A percentile compares a stretch with the other conserved stretches of the same genome.
Evolutionary conservation across 2,797 vertebrate genomes (phyloP).

Genomic region (Echeneis naucrates): DNA sequence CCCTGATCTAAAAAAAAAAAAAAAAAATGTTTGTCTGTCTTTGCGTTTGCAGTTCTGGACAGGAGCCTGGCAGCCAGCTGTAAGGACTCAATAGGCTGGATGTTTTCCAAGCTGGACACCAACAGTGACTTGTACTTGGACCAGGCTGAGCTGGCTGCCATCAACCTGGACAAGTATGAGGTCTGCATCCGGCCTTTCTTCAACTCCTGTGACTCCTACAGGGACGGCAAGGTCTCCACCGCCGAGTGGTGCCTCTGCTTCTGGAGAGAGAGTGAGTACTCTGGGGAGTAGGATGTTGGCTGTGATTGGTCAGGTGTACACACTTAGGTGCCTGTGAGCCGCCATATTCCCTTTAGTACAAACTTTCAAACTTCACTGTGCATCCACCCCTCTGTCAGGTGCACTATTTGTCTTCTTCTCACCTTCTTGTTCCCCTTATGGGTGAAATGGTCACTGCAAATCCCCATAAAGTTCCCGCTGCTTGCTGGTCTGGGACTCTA

Average conservation of each 20-base stretch:
- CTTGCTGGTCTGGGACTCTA: slow-evolving; percentile 69
- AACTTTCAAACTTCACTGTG: slow-evolving; percentile 27
- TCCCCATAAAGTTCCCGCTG: slow-evolving; percentile 69
- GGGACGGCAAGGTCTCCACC: slow-evolving; percentile 92
- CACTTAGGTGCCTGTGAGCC: neutral
- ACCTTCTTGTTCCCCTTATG: slow-evolving; percentile 40
- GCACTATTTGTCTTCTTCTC: slow-evolving; percentile 65
- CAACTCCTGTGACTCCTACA: slow-evolving; percentile 98
- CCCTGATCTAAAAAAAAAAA: slow-evolving; percentile 17
- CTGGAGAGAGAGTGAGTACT: slow-evolving; percentile 97
- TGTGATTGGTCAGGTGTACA: neutral
- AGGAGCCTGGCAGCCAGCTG: slow-evolving; percentile 94
- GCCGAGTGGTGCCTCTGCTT: slow-evolving; percentile 99
- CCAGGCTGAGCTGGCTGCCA: slow-evolving; percentile 91
- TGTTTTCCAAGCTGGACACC: slow-evolving; percentile 97
- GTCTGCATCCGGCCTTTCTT: slow-evolving; percentile 98
- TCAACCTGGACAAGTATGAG: slow-evolving; percentile 99
- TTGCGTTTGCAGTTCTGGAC: slow-evolving; percentile 88
- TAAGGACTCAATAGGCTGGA: slow-evolving; percentile 99
- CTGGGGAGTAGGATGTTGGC: neutral
- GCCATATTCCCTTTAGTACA: slow-evolving; percentile 21
- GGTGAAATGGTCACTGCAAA: slow-evolving; percentile 56
- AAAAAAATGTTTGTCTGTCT: slow-evolving; percentile 54
- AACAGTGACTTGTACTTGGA: slow-evolving; percentile 94
- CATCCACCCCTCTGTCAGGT: slow-evolving; percentile 28